A percentile compares a stretch with the other conserved stretches of the same genome.
Evolutionary conservation across 2,113 vertebrate species (phyloP).

Genomic region (Chionomys nivalis): DNA sequence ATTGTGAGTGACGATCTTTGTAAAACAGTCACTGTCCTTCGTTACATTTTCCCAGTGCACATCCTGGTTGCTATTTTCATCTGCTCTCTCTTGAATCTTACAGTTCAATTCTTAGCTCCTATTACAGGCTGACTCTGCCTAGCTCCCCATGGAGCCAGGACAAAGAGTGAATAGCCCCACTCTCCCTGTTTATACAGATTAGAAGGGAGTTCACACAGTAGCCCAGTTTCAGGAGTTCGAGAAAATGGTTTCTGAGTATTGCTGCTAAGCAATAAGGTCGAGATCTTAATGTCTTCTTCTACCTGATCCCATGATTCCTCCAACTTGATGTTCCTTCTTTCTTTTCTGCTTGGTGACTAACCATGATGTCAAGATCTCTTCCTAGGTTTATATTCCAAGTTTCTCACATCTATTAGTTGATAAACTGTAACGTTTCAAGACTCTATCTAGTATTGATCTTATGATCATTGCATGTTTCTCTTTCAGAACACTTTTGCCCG

Average conservation of each 20-base stretch:
- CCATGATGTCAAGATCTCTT: neutral
- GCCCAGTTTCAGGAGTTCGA: neutral
- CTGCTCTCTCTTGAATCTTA: neutral
- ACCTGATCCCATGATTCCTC: neutral
- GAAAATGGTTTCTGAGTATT: neutral
- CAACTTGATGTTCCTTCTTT: neutral
- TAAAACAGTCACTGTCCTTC: neutral
- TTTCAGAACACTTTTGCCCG: neutral
- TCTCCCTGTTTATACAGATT: neutral
- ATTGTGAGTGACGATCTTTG: neutral
- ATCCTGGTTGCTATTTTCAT: neutral
- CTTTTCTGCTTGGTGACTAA: neutral
- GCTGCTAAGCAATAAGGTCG: neutral
- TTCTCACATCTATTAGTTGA: neutral
- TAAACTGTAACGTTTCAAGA: neutral
- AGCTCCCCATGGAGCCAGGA: neutral
- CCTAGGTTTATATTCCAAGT: neutral
- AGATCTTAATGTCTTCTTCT: neutral
- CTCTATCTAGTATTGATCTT: neutral
- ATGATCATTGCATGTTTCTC: neutral
- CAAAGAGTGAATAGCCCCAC: neutral
- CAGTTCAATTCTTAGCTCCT: neutral
- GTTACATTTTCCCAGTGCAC: neutral
- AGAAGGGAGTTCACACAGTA: neutral
- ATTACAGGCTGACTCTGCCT: neutral